phyloP scores from a whole-genome alignment of 1,140 invertebrate species.

The Pseudobourletiella spinata region DNA sequence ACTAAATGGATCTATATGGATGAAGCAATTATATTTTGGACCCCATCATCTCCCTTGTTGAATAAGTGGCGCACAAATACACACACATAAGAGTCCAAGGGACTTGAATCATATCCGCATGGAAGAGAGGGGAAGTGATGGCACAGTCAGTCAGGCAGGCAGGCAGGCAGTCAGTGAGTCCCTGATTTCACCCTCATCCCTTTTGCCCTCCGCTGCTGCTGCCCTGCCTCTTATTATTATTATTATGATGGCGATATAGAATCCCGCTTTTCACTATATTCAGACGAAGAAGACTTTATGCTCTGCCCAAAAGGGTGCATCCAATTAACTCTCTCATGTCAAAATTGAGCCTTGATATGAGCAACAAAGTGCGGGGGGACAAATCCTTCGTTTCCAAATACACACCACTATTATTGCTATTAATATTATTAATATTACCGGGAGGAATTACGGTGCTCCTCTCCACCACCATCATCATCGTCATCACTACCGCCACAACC shows the following conservation, averaged over 20 bases:
- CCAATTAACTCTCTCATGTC: conserved; percentile 5
- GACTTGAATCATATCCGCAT: conserved; percentile 2
- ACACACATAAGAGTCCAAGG: too few relatives aligned
- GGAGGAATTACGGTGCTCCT: not conserved
- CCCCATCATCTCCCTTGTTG: conserved; percentile 1
- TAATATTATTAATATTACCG: too few relatives aligned
- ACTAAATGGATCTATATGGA: conserved; percentile 16
- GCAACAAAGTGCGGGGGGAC: too few relatives aligned
- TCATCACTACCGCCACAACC: too few relatives aligned
- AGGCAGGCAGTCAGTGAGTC: too few relatives aligned
- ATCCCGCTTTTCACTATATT: not conserved
- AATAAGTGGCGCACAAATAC: not conserved
- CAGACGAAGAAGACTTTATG: too few relatives aligned
- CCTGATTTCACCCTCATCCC: too few relatives aligned
- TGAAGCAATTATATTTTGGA: conserved; percentile 21
- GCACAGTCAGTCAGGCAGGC: too few relatives aligned
- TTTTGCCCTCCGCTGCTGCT: too few relatives aligned
- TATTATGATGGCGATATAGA: too few relatives aligned
- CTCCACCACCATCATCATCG: not conserved
- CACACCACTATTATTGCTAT: not conserved
- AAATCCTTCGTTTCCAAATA: not conserved
- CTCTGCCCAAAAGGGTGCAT: not conserved
- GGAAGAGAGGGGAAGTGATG: not conserved
- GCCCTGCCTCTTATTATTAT: too few relatives aligned
- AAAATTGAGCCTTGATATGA: too few relatives aligned